Conservation (phyloP, 2,797 vertebrate genomes). For the Carcharodon carcharias region DNA sequence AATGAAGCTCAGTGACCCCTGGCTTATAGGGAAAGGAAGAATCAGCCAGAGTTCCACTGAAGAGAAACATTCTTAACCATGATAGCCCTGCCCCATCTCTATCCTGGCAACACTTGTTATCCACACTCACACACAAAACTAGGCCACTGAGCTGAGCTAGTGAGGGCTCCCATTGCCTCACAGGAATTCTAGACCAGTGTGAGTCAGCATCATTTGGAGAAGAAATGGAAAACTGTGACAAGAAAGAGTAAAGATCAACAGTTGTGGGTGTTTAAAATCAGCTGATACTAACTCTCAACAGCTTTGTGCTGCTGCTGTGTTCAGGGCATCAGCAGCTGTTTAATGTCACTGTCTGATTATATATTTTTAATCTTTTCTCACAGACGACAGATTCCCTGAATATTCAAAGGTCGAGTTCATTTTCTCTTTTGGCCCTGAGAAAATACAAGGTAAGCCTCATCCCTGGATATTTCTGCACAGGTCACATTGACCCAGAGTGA, state of each 20-base stretch:
- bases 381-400: constrained; percentile 93
- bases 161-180: not conserved
- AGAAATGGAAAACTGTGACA: not conserved
- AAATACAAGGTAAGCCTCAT: constrained; percentile 78
- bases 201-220: not conserved
- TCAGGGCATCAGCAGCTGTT: not conserved
- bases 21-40: not conserved
- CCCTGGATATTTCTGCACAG: no score
- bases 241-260: not conserved
- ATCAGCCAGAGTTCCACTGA: not conserved
- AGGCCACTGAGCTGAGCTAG: no score
- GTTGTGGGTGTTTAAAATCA: not conserved
- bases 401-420: constrained; percentile 96
- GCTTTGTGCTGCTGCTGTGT: not conserved
- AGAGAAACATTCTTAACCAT: not conserved
- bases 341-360: not conserved
- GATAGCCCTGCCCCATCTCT: not conserved
- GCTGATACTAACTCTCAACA: not conserved
- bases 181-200: not conserved
- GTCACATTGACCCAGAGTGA: not conserved
- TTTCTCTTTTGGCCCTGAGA: constrained; percentile 94
- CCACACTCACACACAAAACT: not conserved
- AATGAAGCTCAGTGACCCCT: no score
- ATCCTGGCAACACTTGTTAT: no score
- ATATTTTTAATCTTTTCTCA: not conserved